A percentile compares a stretch with the other conserved stretches of the same genome.
phyloP scores from a whole-genome alignment of 2,113 vertebrate genomes.

The Melanerpes formicivorus region DNA sequence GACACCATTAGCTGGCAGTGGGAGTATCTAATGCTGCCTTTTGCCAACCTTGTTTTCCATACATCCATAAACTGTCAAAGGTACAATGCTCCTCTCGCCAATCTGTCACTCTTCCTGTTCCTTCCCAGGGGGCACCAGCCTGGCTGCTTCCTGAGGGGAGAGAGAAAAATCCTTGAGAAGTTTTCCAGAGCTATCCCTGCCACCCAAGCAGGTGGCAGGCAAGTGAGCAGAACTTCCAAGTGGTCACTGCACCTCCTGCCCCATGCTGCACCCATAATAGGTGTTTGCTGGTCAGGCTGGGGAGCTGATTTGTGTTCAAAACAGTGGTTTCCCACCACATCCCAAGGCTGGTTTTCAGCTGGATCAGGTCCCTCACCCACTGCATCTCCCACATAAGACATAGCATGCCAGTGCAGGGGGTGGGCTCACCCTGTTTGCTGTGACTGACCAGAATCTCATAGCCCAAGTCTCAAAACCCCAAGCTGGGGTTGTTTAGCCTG shows the following conservation, averaged over 20 bases:
- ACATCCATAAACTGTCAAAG: not conserved
- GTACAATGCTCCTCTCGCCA: not conserved
- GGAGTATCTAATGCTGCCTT: not conserved
- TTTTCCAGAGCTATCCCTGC: not conserved
- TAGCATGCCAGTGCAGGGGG: accelerated
- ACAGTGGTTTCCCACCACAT: not conserved
- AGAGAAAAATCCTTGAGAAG: not conserved
- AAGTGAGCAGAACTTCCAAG: accelerated
- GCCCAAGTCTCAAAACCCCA: not conserved
- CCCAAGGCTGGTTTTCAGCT: not conserved
- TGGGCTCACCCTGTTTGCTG: accelerated
- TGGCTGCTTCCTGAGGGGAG: not conserved
- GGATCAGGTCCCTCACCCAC: not conserved
- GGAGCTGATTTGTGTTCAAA: not conserved
- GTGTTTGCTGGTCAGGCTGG: accelerated
- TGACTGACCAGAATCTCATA: accelerated
- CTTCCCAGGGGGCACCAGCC: not conserved
- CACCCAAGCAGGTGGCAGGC: accelerated
- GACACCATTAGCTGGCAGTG: conserved; percentile 14
- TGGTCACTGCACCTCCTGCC: not conserved
- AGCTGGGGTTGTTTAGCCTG: no score
- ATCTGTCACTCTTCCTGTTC: not conserved
- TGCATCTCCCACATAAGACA: accelerated
- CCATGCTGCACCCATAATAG: accelerated
- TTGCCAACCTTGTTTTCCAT: not conserved